Conservation (phyloP, 2,797 vertebrate genomes). For the Columba guinea region DNA sequence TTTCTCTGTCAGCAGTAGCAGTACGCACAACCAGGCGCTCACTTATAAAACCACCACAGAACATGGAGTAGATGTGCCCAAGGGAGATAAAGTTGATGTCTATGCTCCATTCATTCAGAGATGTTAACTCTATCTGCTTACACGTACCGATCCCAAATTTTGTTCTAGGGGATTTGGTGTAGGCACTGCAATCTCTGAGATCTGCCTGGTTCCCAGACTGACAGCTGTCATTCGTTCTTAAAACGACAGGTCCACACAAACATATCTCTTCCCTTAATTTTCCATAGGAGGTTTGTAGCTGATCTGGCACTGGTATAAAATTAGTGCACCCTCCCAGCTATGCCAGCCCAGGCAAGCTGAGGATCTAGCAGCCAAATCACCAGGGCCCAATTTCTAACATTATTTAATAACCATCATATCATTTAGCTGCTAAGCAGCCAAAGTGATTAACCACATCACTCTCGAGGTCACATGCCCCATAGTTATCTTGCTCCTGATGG, state of each 20-base stretch:
- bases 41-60: not conserved
- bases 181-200: not conserved
- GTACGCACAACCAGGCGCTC: accelerated
- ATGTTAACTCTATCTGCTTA: not conserved
- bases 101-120: not conserved
- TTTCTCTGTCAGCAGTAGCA: not conserved
- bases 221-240: not conserved
- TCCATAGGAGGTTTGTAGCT: not conserved
- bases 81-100: not conserved
- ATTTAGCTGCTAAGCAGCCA: not conserved
- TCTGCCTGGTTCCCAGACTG: not conserved
- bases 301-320: not conserved
- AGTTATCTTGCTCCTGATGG: accelerated
- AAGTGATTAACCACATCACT: not conserved
- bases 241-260: not conserved
- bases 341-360: not conserved
- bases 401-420: not conserved
- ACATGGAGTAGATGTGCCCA: not conserved
- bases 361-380: not conserved
- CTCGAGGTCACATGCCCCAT: not conserved
- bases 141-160: not conserved
- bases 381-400: not conserved
- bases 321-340: not conserved
- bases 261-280: not conserved
- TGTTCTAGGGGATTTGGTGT: not conserved